A percentile compares a stretch with the other conserved stretches of the same genome.
phyloP scores from a whole-genome alignment of 2,797 vertebrate species.

The Cetoscarus ocellatus region DNA sequence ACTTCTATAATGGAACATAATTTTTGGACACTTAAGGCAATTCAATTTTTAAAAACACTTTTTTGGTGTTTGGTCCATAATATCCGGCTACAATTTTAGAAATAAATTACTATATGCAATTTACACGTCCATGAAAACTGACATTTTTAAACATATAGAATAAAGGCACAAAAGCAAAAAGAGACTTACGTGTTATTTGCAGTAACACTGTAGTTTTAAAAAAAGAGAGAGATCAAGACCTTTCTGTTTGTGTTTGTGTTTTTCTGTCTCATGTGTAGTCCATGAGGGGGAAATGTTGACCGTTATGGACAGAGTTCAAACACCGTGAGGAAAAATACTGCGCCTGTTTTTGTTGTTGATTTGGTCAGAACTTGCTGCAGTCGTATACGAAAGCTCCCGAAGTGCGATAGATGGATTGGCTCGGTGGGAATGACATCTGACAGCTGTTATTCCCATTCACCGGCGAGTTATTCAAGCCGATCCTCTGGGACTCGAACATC shows the following conservation, averaged over 20 bases:
- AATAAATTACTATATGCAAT: slow-evolving; percentile 99
- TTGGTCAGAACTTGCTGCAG: slow-evolving; percentile 97
- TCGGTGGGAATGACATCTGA: slow-evolving; percentile 96
- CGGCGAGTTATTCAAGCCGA: slow-evolving; percentile 93
- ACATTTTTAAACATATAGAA: slow-evolving; percentile 81
- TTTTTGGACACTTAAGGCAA: slow-evolving; percentile 88
- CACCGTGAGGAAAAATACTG: slow-evolving; percentile 52
- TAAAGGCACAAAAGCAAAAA: slow-evolving; percentile 85
- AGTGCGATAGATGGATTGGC: slow-evolving; percentile 95
- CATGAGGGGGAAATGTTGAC: slow-evolving; percentile 55
- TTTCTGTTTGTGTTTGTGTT: slow-evolving; percentile 77
- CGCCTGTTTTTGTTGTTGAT: slow-evolving; percentile 17
- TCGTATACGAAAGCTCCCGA: slow-evolving; percentile 97
- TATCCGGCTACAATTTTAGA: slow-evolving; percentile 94
- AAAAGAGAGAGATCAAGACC: slow-evolving; percentile 87
- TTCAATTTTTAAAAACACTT: slow-evolving; percentile 93
- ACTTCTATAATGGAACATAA: slow-evolving; percentile 89
- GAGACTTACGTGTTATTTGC: slow-evolving; percentile 97
- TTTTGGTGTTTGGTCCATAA: slow-evolving; percentile 95
- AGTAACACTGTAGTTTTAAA: slow-evolving; percentile 95
- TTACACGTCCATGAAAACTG: slow-evolving; percentile 93
- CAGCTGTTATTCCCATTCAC: slow-evolving; percentile 95
- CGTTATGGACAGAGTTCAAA: slow-evolving; percentile 72
- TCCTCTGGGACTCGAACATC: slow-evolving; percentile 95
- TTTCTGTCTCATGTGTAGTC: slow-evolving; percentile 81